Evolutionary conservation across 2,797 vertebrate species (phyloP).

Genomic region (Triplophysa bombifrons): DNA sequence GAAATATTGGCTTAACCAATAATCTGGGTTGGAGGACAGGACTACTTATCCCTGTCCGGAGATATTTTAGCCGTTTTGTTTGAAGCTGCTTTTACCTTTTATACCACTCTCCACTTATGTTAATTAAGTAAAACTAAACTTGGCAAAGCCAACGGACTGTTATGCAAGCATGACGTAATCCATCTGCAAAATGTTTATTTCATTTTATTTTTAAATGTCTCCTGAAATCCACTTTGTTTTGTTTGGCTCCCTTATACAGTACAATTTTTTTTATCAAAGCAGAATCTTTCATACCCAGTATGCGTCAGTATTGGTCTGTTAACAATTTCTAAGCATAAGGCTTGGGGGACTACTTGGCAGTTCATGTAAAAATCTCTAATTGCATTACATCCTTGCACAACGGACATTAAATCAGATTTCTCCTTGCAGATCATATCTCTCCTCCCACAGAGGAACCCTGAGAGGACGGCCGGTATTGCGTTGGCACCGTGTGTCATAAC

Average conservation of each 20-base stretch:
- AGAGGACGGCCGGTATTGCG: slow-evolving; percentile 60
- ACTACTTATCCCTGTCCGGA: too few species aligned
- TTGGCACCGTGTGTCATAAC: slow-evolving; percentile 61
- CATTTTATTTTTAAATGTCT: not conserved
- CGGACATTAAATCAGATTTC: slow-evolving; percentile 60
- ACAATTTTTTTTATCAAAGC: slow-evolving; percentile 52
- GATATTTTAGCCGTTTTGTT: too few species aligned
- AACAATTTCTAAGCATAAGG: slow-evolving; percentile 67
- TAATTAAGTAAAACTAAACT: not conserved
- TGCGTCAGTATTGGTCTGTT: slow-evolving; percentile 67
- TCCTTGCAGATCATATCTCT: slow-evolving; percentile 62
- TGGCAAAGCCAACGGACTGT: slow-evolving; percentile 16
- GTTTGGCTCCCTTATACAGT: slow-evolving; percentile 38
- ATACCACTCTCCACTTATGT: too few species aligned
- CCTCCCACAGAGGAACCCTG: slow-evolving; percentile 53
- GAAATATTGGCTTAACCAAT: too few species aligned
- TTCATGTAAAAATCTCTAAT: slow-evolving; percentile 61
- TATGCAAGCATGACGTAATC: slow-evolving; percentile 12
- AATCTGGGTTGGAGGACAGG: too few species aligned
- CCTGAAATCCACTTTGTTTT: slow-evolving; percentile 30
- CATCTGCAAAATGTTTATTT: not conserved
- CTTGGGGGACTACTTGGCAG: slow-evolving; percentile 64
- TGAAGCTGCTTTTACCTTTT: too few species aligned
- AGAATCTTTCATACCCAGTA: slow-evolving; percentile 42
- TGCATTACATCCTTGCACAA: slow-evolving; percentile 59